Evolutionary conservation across 2,113 vertebrate genomes (phyloP), one percentile per base, ranked within the genome.

Genomic region (Ameiurus melas): DNA sequence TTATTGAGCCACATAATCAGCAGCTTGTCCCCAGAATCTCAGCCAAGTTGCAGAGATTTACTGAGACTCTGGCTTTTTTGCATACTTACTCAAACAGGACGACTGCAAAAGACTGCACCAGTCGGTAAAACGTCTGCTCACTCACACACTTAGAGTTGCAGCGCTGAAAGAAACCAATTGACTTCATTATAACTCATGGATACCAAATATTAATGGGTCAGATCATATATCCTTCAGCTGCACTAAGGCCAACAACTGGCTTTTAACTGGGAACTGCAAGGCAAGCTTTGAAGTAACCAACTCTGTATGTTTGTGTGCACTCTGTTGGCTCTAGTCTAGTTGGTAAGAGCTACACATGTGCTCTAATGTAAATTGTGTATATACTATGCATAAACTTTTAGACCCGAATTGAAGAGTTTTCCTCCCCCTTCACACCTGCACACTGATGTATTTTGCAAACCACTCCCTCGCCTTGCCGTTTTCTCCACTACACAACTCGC

Each of bases 31-130:
- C 20, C 58, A 86, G 55, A 64, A 86, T 64, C 57, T 62, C 27
- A 36, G 43, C 27, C 60, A 70, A 19, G 39, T 51, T 30, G 62
- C 13, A 30, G 43, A 33, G 66, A 39, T 71, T 75, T 22, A 39
- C 53, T 60, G 6, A 36, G 66, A 30, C 9, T 68, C 5, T 33
- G 27, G 39, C 20, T 70, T 71, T 85, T 70, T 83, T 66, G 10
- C 14, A 33, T 3, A 97, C 98, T 98, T 92, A 99, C 98, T 99
- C 98, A 1, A 99, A 99, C 1, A 99, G 95, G 43, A 98, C 98
- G 0, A 99, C 97, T 0, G 98, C 98, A 0, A 99, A 99, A 0
- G 98, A 99, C 95, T 99, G 98, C 89, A 99, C 98, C 93, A 99
- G 96, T 89, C 98, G 95, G 94, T 99, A 99, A 96, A 99, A 99